A percentile compares a stretch with the other conserved stretches of the same genome.
Conservation (phyloP, 1,140 invertebrate species). For the Listronotus oregonensis region DNA sequence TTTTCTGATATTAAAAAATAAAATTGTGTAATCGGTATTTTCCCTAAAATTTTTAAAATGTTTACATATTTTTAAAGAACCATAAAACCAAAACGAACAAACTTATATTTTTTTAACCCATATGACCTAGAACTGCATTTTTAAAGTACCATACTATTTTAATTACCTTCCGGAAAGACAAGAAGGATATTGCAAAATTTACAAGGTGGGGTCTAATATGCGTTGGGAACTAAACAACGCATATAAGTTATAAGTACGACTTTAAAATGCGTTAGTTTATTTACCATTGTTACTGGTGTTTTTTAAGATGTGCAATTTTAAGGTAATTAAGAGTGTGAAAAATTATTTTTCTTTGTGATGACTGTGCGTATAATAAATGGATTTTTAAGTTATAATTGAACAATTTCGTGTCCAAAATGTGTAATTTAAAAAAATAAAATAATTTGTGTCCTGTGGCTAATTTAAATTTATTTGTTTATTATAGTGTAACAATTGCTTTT, state of each 20-base stretch:
- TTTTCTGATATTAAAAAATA: no score
- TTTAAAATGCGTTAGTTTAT: slow-evolving; percentile 14
- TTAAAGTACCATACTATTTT: background rate
- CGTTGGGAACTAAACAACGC: slow-evolving; percentile 12
- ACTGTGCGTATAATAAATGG: no score
- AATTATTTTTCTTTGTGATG: background rate
- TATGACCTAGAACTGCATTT: background rate
- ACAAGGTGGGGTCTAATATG: slow-evolving; percentile 26
- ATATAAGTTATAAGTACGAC: slow-evolving; percentile 22
- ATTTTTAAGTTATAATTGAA: no score
- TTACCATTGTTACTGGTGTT: no score
- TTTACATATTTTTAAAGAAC: no score
- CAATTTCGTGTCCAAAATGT: no score
- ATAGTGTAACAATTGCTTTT: no score
- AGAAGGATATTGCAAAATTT: slow-evolving; percentile 5
- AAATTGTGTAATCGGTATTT: no score
- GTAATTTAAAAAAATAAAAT: no score
- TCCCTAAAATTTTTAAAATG: no score
- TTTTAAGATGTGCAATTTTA: slow-evolving; percentile 18
- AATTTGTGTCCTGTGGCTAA: no score
- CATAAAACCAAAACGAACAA: background rate
- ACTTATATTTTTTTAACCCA: background rate
- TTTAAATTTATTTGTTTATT: no score
- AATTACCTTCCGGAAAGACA: slow-evolving; percentile 1
- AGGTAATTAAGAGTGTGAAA: slow-evolving; percentile 18